Conservation (phyloP, 2,888 invertebrate genomes). For the Druceiella hillmani region DNA sequence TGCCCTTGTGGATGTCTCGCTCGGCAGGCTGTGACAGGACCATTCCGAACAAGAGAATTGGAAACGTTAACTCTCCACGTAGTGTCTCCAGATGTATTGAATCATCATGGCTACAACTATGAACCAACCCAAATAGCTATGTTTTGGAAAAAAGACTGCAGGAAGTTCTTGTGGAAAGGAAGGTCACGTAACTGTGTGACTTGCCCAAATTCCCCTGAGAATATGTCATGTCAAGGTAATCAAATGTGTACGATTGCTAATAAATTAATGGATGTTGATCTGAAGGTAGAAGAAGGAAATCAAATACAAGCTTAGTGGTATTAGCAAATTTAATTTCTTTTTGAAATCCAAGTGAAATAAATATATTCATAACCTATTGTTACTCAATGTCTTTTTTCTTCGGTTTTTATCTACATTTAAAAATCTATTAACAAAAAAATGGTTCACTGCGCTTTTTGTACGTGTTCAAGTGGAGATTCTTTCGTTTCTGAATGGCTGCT, state of each 20-base stretch:
- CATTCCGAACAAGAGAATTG: constrained; percentile 43
- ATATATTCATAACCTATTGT: too few species aligned
- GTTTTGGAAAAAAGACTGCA: constrained; percentile 65
- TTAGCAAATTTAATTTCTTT: too few species aligned
- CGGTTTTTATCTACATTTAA: too few species aligned
- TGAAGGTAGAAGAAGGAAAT: too few species aligned
- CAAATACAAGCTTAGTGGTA: too few species aligned
- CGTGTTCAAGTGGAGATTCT: constrained; percentile 56
- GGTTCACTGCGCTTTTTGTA: too few species aligned
- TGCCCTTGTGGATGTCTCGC: constrained; percentile 44
- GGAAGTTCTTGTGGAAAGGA: constrained; percentile 60
- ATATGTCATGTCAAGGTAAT: too few species aligned
- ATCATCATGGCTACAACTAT: constrained; percentile 51
- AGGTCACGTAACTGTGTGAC: too few species aligned
- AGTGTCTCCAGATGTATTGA: constrained; percentile 49
- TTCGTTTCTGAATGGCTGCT: constrained; percentile 50
- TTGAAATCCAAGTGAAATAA: too few species aligned
- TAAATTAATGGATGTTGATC: background rate
- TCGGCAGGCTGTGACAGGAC: constrained; percentile 33
- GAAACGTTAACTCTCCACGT: constrained; percentile 41
- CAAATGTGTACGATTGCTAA: background rate
- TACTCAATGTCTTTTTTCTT: too few species aligned
- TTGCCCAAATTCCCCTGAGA: too few species aligned
- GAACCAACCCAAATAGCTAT: constrained; percentile 55
- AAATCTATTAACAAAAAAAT: too few species aligned